A percentile compares a stretch with the other conserved stretches of the same genome.
Conservation (phyloP, 2,888 invertebrate genomes). For the Drosophila tripunctata region DNA sequence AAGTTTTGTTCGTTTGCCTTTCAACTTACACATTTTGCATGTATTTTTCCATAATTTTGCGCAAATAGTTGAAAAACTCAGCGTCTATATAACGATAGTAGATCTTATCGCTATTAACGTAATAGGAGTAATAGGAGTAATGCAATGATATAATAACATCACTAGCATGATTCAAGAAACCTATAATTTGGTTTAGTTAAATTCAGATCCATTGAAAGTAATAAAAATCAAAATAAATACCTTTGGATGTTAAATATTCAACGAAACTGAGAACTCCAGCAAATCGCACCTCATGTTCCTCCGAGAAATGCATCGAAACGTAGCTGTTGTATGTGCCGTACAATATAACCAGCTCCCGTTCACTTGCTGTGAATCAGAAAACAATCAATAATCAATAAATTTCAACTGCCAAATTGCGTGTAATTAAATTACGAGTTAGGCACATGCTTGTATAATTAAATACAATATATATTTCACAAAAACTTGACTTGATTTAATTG, state of each 20-base stretch:
- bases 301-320: constrained; percentile 40
- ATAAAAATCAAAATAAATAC: constrained; percentile 34
- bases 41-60: constrained; percentile 15
- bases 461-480: not conserved
- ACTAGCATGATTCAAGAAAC: constrained; percentile 57
- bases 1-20: not conserved
- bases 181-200: constrained; percentile 21
- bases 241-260: constrained; percentile 57
- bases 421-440: not conserved
- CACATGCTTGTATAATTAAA: not conserved
- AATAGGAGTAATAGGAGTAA: constrained; percentile 1
- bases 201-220: not conserved
- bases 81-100: constrained; percentile 1
- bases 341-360: constrained; percentile 46
- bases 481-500: too few relatives aligned
- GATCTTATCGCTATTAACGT: not conserved
- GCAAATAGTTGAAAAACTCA: constrained; percentile 7
- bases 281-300: constrained; percentile 52
- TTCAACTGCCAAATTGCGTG: not conserved
- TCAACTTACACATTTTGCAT: constrained; percentile 26
- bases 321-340: constrained; percentile 52
- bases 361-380: constrained; percentile 24
- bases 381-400: not conserved
- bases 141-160: constrained; percentile 39
- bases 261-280: constrained; percentile 48